Base-by-base conservation (phyloP, 2,888 invertebrate species). In the Nephrotoma appendiculata region DNA sequence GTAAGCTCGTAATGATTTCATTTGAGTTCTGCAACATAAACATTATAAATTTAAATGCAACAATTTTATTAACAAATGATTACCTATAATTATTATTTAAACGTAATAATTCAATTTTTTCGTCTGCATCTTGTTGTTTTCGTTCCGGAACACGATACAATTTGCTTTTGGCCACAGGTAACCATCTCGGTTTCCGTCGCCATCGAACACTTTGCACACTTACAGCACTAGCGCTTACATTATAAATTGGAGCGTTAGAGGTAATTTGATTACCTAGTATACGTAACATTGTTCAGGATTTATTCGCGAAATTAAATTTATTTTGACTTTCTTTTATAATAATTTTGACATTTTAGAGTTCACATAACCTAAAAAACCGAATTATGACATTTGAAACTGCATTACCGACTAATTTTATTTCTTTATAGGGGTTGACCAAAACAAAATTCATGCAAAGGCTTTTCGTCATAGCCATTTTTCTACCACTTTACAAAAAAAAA, bases 111-210 rank as follows among this genome's bases (percentile, higher is more conserved):
- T 97, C 97, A 2, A 92, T 88, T 0, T 89, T 89, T 89, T 97
- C 97, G 57, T 95, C 96, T 87, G 90, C 89, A 0, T 95, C 92
- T 86, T 95, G 90, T 87, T 90, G 91, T 31, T 93, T 93, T 83
- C 93, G 93, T 88, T 92, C 92, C 0, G 96, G 95, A 87, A 97
- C 93, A 88, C 94, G 94, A 91, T 94, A 97, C 86, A 95, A 88
- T 92, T 97, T 97, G 88, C 94, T 94, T 92, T 96, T 96, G 0
- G 97, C 97, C 12, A 94, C 94, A 2, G 96, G 96, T 85, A 96
- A 87, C 96, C 96, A 96, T 88, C 95, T 92, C 0, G 97, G 97
- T 91, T 97, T 97, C 88, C 96, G 93, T 87, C 92, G 91, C 93
- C 93, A 94, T 88, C 95, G 91, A 6, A 94, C 91, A 86, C 91